Base-by-base conservation (phyloP, 2,113 vertebrate species). In the Hypocryptadius cinnamomeus region DNA sequence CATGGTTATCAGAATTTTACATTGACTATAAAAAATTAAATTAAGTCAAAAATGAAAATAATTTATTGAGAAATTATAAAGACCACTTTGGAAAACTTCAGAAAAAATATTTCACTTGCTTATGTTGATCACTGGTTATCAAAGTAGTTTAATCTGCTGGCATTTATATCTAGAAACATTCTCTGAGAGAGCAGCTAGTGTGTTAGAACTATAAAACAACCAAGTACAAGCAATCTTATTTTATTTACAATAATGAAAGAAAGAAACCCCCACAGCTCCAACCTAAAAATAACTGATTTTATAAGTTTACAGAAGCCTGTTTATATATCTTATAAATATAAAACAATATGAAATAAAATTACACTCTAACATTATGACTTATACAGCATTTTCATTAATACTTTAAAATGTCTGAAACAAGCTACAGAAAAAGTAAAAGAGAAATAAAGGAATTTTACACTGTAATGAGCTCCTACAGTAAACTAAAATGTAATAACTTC, bases 361-460 rank as follows among this genome's bases (percentile, higher is more conserved):
- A 77, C 73, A 68, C 57, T 88, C 68, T n/a, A 94, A 74, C 17
- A 39, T 85, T 93, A 81, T 17, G 35, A 44, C 57, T 94, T 96
- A 82, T 86, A 77, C 30, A 91, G 25, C 37, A 86, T 81, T 95
- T 94, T 90, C 69, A 95, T 89, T 90, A 93, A 84, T 90, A 66
- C 48, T 88, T 92, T 56, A 89, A 85, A 88, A 79, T 28, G 8
- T 71, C 85, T 85, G 72, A 94, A 96, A 95, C 31, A 92, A 96
- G 83, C 27, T 47, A 87, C 20, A 63, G 53, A 30, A 51, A 72
- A 81, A 80, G 14, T 35, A 64, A 84, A 87, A 74, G 48, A 69
- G 44, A 93, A 95, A 85, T 74, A 44, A 68, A 82, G 53, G 50
- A 79, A 72, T 87, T 92, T 56, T 89, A 63, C 60, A 85, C 23